Evolutionary conservation across 2,797 vertebrate species (phyloP).

Genomic region (Pantherophis alleghaniensis): DNA sequence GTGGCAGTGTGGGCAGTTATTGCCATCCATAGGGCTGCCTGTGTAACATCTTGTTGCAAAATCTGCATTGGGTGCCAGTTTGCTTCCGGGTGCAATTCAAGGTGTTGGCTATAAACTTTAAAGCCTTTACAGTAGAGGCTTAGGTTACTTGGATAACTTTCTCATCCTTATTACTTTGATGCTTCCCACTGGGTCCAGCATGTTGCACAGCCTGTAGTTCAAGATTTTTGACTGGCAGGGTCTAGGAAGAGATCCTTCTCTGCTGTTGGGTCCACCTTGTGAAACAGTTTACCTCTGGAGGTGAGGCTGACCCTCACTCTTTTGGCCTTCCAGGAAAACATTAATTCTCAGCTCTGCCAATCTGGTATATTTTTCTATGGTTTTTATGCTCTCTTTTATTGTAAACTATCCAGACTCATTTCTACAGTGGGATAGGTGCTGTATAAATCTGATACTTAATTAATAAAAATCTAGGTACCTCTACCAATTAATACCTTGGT

Average conservation of each 20-base stretch:
- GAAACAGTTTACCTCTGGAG: background rate
- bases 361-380: background rate
- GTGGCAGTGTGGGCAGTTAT: background rate
- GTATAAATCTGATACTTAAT: too few species aligned
- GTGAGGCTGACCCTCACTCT: background rate
- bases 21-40: background rate
- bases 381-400: background rate
- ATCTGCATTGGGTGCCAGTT: background rate
- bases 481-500: background rate
- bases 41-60: background rate
- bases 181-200: background rate
- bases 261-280: background rate
- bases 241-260: background rate
- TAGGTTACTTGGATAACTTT: background rate
- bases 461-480: background rate
- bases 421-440: background rate
- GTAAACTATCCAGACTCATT: background rate
- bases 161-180: background rate
- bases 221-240: background rate
- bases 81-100: background rate
- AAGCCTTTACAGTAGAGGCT: background rate
- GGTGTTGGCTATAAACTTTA: background rate
- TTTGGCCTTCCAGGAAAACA: background rate
- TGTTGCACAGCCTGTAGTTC: background rate
- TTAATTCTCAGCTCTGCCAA: background rate